These are phyloP conservation scores for Vombatus ursinus DNA, from an alignment of 2,113 vertebrate genomes.

Conservation along the genomic window DNA sequence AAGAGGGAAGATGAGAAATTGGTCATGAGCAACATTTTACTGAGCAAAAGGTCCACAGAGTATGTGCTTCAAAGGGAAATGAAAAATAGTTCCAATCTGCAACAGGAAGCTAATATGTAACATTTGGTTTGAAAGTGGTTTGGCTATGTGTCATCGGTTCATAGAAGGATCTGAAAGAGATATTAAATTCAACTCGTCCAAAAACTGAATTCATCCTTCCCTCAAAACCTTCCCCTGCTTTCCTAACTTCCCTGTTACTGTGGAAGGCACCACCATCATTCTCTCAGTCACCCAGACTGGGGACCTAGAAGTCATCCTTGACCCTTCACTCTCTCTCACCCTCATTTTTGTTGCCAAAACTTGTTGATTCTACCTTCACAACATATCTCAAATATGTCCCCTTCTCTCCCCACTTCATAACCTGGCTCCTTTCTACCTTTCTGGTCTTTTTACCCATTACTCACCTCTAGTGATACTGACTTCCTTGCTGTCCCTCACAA, in stretches of 20 bases:
- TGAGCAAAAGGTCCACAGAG: neutral
- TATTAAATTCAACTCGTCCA: neutral
- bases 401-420: neutral
- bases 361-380: neutral
- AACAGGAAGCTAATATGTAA: constrained; percentile 10
- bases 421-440: neutral
- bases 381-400: neutral
- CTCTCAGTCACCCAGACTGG: neutral
- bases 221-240: neutral
- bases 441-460: neutral
- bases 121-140: neutral
- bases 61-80: neutral
- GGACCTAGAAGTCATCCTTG: neutral
- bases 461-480: neutral
- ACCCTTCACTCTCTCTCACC: neutral
- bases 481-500: neutral
- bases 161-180: neutral
- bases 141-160: neutral
- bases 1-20: neutral
- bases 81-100: neutral
- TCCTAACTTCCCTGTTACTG: neutral
- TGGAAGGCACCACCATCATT: neutral
- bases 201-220: neutral
- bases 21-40: neutral
- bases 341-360: neutral